Evolutionary conservation across 35 echinoderm and acorn worm genomes (phyloP).

Genomic region (Chiridota heheva): DNA sequence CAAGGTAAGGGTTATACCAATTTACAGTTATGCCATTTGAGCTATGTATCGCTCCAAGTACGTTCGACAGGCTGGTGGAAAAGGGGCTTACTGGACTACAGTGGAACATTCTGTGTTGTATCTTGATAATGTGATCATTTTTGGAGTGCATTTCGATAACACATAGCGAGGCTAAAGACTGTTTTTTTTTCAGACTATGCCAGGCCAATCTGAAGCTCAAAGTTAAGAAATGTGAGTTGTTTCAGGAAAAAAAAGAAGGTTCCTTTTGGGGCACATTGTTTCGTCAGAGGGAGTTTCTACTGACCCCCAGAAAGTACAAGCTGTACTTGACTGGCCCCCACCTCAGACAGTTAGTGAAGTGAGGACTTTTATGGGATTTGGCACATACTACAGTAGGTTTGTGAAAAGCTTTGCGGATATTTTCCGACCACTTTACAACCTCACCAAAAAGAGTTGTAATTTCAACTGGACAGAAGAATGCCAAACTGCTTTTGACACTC

Average conservation of each 20-base stretch:
- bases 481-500: conserved; percentile 21
- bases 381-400: conserved; percentile 31
- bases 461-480: conserved; percentile 56
- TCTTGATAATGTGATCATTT: conserved; percentile 32
- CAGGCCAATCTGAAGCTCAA: no score
- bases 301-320: neutral
- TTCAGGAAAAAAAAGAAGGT: no score
- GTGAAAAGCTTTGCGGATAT: conserved; percentile 13
- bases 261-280: conserved; percentile 26
- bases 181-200: no score
- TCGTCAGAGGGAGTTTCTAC: neutral
- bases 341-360: no score
- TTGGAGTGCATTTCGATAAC: no score
- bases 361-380: conserved; percentile 44
- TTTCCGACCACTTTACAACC: neutral
- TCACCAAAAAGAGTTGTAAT: no score
- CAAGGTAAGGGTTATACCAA: conserved; percentile 11
- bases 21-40: conserved; percentile 43
- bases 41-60: conserved; percentile 25
- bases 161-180: no score
- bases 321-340: neutral
- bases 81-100: conserved; percentile 15
- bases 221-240: no score
- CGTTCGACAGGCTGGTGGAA: conserved; percentile 32
- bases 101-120: conserved; percentile 33